Percentiles rank a stretch among this genome's conserved stretches.
Conservation (phyloP, 2,888 invertebrate genomes). For the Boloria selene region DNA sequence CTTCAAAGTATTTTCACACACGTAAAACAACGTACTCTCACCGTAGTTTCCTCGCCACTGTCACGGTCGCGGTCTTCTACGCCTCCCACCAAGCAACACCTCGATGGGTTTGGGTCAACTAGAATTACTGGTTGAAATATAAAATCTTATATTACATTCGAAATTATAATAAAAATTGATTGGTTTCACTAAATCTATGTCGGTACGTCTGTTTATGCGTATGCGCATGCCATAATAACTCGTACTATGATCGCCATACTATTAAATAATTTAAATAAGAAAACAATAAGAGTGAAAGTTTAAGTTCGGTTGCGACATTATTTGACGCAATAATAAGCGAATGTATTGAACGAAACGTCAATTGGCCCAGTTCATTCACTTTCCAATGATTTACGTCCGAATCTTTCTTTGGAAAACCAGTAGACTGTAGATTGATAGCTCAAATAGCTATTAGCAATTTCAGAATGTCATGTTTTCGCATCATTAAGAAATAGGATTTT, state of each 20-base stretch:
- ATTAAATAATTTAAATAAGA: constrained; percentile 28
- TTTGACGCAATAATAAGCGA: constrained; percentile 31
- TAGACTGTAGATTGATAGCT: neutral
- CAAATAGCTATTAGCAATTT: neutral
- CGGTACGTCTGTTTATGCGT: neutral
- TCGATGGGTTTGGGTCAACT: constrained; percentile 1
- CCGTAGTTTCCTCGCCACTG: constrained; percentile 50
- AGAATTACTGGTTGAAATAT: neutral
- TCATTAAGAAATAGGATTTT: no score
- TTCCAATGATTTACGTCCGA: constrained; percentile 24
- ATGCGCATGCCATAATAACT: neutral
- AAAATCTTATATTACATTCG: no score
- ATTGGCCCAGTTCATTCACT: constrained; percentile 24
- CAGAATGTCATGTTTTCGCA: neutral
- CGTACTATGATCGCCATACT: constrained; percentile 3
- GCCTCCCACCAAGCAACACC: constrained; percentile 10
- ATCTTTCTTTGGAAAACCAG: neutral
- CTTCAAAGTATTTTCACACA: constrained; percentile 2
- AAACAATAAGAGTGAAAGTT: constrained; percentile 38
- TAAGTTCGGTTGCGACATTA: constrained; percentile 18
- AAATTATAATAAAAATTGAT: no score
- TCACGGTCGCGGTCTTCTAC: constrained; percentile 47
- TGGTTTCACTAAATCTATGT: no score
- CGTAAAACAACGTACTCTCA: constrained; percentile 28
- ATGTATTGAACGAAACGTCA: constrained; percentile 21